Base-by-base conservation (phyloP, 2,888 invertebrate species). In the Dicycla oo region DNA sequence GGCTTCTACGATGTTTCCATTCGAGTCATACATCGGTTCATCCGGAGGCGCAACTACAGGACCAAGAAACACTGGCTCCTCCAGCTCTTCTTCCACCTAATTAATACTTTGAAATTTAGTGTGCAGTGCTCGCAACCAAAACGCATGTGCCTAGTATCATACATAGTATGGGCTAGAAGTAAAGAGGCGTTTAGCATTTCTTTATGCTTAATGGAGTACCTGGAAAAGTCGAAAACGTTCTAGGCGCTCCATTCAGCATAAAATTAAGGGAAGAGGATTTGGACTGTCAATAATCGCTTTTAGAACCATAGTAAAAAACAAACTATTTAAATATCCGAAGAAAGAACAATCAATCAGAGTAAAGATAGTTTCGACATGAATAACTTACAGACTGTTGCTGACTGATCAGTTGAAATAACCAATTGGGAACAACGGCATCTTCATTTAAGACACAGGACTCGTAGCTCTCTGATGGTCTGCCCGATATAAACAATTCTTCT, bases 371-470 rank as follows among this genome's bases (percentile, higher is more conserved):
- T 47, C n/a, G 3, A 43, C 2, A 38, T 26, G n/a, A 53, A 15
- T 2, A 23, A 76, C 87, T 90, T 82, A 94, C 94, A 77, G 92
- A 89, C 77, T 91, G 91, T 68, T 94, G 94, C 69, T 92, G 93
- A 80, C 88, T 94, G 38, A 94, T 92, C 60, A 93, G 88, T 72
- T 92, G 90, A 80, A 94, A 96, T 65, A 96, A 88, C 95, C 95
- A 96, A 84, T 92, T 89, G 0, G 95, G 95, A 5, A 95, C 93
- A 40, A 92, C 88, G 3, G 88, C 75, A 34, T 95, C 95, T 34
- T 95, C 95, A 6, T 94, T 93, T 40, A 93, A 75, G 18, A 88
- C 69, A 81, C 94, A 94, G 2, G 95, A 93, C 72, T 90, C 91
- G 69, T 90, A 95, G 66, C 93, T 94, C 18, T 86, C 90, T 3